A percentile compares a stretch with the other conserved stretches of the same genome.
These are phyloP conservation scores for Tetragnatha versicolor DNA, from an alignment of 1,140 invertebrate genomes.

Conservation along the genomic window DNA sequence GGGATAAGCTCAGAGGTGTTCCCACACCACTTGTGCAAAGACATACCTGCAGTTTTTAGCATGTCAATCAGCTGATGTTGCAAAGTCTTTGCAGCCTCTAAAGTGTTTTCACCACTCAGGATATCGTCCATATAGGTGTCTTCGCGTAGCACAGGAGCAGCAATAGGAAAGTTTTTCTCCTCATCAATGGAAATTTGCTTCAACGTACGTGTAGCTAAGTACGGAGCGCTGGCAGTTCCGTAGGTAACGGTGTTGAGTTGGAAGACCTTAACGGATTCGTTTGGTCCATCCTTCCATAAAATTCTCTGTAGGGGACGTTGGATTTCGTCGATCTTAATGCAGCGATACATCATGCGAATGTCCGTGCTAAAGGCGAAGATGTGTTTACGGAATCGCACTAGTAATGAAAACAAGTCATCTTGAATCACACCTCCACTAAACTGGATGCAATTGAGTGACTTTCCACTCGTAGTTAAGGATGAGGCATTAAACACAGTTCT, in stretches of 20 bases:
- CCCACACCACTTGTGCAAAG: not conserved
- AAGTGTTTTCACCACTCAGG: too few relatives aligned
- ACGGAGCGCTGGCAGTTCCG: conserved; percentile 61
- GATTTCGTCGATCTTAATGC: conserved; percentile 7
- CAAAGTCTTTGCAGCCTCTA: conserved; percentile 56
- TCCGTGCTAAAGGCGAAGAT: conserved; percentile 32
- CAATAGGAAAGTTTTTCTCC: conserved; percentile 56
- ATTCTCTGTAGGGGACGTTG: conserved; percentile 62
- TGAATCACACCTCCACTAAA: conserved; percentile 37
- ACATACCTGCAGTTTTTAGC: not conserved
- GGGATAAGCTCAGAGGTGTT: not conserved
- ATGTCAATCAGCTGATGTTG: not conserved
- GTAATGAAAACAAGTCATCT: conserved; percentile 36
- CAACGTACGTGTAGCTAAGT: conserved; percentile 59
- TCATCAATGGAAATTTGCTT: conserved; percentile 59
- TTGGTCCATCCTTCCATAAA: conserved; percentile 61
- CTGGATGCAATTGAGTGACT: conserved; percentile 51
- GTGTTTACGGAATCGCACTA: conserved; percentile 50
- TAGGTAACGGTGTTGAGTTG: conserved; percentile 61
- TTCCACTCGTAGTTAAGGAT: not conserved
- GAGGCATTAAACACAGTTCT: conserved; percentile 47
- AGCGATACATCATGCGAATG: conserved; percentile 53
- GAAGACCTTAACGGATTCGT: conserved; percentile 59
- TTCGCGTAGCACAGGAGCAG: conserved; percentile 34
- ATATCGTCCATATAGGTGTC: conserved; percentile 60